Percentiles rank a stretch among this genome's conserved stretches.
Evolutionary conservation across 2,113 vertebrate species (phyloP).

Genomic region (Rhynchomys soricoides): DNA sequence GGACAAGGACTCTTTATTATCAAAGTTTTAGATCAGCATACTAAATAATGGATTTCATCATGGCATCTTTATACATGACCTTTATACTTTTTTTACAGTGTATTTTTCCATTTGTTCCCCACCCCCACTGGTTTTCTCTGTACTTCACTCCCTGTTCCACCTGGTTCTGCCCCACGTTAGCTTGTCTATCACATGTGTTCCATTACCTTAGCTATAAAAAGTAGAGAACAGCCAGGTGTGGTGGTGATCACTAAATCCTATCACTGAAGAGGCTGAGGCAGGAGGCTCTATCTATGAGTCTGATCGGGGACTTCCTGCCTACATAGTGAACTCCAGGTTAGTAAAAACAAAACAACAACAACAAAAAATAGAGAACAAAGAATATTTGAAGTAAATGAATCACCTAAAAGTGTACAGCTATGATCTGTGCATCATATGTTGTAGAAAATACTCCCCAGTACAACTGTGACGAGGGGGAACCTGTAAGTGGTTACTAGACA

Average conservation of each 20-base stretch:
- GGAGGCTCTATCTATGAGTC: not conserved
- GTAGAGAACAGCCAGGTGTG: not conserved
- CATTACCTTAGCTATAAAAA: not conserved
- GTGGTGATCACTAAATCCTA: not conserved
- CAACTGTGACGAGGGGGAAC: not conserved
- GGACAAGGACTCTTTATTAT: not conserved
- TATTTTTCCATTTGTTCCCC: not conserved
- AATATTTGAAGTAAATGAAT: not conserved
- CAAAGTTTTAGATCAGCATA: not conserved
- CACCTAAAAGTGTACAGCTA: not conserved
- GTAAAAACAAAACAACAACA: not conserved
- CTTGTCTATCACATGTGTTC: not conserved
- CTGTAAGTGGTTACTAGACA: not conserved
- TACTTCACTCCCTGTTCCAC: not conserved
- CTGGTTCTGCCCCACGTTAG: not conserved
- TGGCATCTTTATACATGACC: not conserved
- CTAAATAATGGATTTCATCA: not conserved
- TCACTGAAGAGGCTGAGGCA: not conserved
- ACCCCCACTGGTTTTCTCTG: not conserved
- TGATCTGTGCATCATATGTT: not conserved
- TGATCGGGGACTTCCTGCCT: not conserved
- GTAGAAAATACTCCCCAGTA: not conserved
- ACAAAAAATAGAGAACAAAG: not conserved
- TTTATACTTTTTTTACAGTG: no score
- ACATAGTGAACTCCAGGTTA: not conserved